phyloP scores from a whole-genome alignment of 1,140 invertebrate genomes.

The Camponotus pennsylvanicus region DNA sequence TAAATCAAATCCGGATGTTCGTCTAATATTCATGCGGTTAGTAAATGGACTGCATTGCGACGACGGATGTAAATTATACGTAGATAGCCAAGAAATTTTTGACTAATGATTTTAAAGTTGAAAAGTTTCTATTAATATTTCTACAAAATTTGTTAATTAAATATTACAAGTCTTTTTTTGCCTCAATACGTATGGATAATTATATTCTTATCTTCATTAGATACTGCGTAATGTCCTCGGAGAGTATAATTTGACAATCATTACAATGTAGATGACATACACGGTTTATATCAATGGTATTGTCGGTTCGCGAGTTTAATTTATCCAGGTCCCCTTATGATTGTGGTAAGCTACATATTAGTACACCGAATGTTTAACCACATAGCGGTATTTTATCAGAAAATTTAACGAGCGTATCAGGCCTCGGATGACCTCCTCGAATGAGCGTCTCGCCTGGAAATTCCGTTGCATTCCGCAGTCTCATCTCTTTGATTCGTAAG shows the following conservation, averaged over 20 bases:
- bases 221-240: not conserved
- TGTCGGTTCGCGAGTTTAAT: slow-evolving; percentile 7
- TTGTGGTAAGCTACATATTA: slow-evolving; percentile 26
- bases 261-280: not conserved
- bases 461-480: slow-evolving; percentile 26
- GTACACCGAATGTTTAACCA: slow-evolving; percentile 29
- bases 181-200: not conserved
- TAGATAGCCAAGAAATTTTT: not conserved
- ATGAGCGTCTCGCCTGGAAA: slow-evolving; percentile 23
- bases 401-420: slow-evolving; percentile 38
- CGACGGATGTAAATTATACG: slow-evolving; percentile 36
- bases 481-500: no score
- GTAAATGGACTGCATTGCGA: slow-evolving; percentile 37
- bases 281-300: not conserved
- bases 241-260: not conserved
- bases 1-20: slow-evolving; percentile 49
- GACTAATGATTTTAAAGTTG: not conserved
- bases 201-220: not conserved
- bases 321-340: slow-evolving; percentile 14
- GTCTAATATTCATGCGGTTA: slow-evolving; percentile 46
- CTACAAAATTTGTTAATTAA: slow-evolving; percentile 2
- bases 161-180: not conserved
- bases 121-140: not conserved
- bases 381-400: slow-evolving; percentile 30
- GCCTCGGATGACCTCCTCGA: not conserved